phyloP scores from a whole-genome alignment of 2,888 invertebrate species.

The Volucella inflata region DNA sequence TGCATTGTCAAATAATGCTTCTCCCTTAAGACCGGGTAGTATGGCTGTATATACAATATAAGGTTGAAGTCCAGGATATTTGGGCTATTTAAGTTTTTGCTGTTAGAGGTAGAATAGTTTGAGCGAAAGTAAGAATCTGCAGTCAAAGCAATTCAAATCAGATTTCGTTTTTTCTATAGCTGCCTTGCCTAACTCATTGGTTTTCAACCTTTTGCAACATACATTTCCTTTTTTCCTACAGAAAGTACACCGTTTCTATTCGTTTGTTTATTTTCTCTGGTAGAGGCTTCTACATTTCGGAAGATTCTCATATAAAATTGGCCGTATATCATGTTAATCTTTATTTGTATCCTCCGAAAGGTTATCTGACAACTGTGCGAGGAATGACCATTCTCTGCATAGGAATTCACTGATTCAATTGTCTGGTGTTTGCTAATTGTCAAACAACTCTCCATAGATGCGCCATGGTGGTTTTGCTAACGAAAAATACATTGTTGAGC shows the following conservation, averaged over 20 bases:
- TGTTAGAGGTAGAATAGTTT: constrained; percentile 10
- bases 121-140: constrained; percentile 18
- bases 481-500: too few relatives aligned
- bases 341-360: background rate
- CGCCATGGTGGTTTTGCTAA: constrained; percentile 13
- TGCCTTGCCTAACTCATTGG: background rate
- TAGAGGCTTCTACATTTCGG: background rate
- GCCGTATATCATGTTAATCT: constrained; percentile 2
- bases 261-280: background rate
- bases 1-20: background rate
- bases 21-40: background rate
- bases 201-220: constrained; percentile 2
- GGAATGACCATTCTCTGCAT: constrained; percentile 2
- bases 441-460: constrained; percentile 17
- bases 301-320: background rate
- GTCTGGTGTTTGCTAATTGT: background rate
- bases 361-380: constrained; percentile 8
- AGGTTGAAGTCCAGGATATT: constrained; percentile 38
- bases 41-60: background rate
- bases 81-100: too few relatives aligned
- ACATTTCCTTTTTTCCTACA: background rate
- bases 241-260: background rate
- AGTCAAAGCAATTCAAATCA: background rate
- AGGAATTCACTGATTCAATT: constrained; percentile 7
- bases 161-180: background rate